Evolutionary conservation across 2,113 vertebrate genomes (phyloP).

Genomic region (Bufo gargarizans): DNA sequence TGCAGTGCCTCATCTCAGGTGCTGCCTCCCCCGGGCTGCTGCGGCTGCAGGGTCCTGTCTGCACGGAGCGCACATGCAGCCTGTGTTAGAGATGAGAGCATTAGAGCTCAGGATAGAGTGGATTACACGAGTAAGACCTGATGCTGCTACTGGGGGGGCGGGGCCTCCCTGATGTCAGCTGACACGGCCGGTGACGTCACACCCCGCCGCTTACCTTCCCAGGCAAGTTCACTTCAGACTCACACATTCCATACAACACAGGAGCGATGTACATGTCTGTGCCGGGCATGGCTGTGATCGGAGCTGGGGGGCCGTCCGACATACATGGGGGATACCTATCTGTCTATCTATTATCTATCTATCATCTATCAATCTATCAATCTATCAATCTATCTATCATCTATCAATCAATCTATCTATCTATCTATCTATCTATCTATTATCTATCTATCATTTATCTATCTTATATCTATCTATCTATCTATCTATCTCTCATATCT

Average conservation of each 20-base stretch:
- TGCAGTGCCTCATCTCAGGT: neutral
- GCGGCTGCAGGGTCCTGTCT: neutral
- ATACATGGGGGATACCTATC: neutral
- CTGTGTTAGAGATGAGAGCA: conserved; percentile 43
- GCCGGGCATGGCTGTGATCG: no score
- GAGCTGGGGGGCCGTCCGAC: no score
- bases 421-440: neutral
- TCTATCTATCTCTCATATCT: no score
- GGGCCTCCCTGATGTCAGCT: conserved; percentile 70
- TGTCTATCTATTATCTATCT: neutral
- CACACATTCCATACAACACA: neutral
- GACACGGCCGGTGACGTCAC: conserved; percentile 66
- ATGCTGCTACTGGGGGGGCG: conserved; percentile 64
- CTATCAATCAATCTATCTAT: neutral
- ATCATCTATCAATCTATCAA: neutral
- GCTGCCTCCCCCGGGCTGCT: neutral
- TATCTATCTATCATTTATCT: neutral
- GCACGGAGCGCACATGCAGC: neutral
- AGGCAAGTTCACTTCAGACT: conserved; percentile 18
- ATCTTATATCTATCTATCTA: neutral
- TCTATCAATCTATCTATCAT: neutral
- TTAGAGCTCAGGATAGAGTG: conserved; percentile 60
- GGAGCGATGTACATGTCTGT: neutral
- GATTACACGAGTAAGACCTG: conserved; percentile 62
- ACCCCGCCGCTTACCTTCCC: conserved; percentile 54